These are phyloP conservation scores for Umimayanthus chanpuru DNA, from an alignment of 92 coral and sea anemone species.

Conservation along the genomic window DNA sequence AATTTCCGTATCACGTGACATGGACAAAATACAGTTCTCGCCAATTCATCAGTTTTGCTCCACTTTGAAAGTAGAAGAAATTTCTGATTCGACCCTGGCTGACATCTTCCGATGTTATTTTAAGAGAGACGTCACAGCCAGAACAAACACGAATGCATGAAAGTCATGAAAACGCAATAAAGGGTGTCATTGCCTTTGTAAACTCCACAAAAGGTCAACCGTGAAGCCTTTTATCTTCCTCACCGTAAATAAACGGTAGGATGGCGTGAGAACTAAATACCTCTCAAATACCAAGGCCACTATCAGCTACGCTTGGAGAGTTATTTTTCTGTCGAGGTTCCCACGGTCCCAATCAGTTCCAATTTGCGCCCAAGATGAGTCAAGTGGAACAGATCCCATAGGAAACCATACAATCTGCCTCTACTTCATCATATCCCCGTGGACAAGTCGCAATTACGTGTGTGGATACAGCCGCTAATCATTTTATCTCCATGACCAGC, in stretches of 20 bases:
- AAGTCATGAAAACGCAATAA: conserved; percentile 8
- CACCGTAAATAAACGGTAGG: conserved; percentile 26
- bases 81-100: neutral
- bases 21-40: neutral
- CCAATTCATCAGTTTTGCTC: neutral
- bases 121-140: neutral
- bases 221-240: conserved; percentile 15
- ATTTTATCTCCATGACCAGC: neutral
- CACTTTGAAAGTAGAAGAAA: neutral
- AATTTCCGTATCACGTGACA: neutral
- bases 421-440: neutral
- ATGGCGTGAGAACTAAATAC: conserved; percentile 29
- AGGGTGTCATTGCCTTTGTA: conserved; percentile 25
- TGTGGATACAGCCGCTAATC: neutral
- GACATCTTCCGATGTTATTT: conserved; percentile 12
- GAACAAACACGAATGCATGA: conserved; percentile 11
- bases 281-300: conserved; percentile 10
- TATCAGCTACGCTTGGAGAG: conserved; percentile 21
- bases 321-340: neutral
- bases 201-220: conserved; percentile 31
- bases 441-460: neutral
- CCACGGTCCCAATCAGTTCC: conserved; percentile 13
- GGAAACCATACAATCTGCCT: neutral
- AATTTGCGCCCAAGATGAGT: neutral
- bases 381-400: neutral